Base-by-base conservation (phyloP, 2,797 vertebrate genomes). In the Chaenodraco wilsoni region DNA sequence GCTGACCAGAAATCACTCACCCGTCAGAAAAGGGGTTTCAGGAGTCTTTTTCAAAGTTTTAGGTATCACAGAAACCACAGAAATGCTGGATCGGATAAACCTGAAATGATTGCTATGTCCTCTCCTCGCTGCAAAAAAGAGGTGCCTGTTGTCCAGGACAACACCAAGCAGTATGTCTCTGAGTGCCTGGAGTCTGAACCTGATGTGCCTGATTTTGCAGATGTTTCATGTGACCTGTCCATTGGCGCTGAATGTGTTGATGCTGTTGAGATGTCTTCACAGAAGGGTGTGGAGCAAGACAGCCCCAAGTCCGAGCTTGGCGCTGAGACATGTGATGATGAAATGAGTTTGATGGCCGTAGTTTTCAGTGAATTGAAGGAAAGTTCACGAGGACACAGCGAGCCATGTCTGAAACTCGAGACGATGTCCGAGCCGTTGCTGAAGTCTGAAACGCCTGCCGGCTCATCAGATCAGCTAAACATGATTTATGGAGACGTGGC, bases 41-140 rank as follows among this genome's bases (percentile, higher is more conserved):
- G 95, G 73, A 94, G 97, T 23, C 94, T 99, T 65, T 97, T 99
- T 59, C 96, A 94, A 85, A 99, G 97, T 92, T 97, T 99, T 72
- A 95, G 96, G 55, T 95, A 96, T 64, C 96, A 98, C 81, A 94
- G 95, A 73, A 97, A 96, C 90, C 95, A 89, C 83, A 97, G 95
- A 89, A 93, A 92, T 55, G 75, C 67, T 0, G 95, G 94, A 45
- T 55, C 81, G 11, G 96, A 96, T 72, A 96, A 94, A 83, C 81
- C 78, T 2, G 95, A 96, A 80, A 90, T 90, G 68, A 89, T 89
- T 2, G 90, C 93, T 74, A 91, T 94, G 90, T 80, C 79, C 0
- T 81, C 84, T 17, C 80, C 86, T 60, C 55, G 72, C 52, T 83
- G 79, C 78, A 84, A 82, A 66, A 88, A 88, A 69, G 86, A 87